phyloP scores from a whole-genome alignment of 2,888 invertebrate genomes.

The Tenodera sinensis region DNA sequence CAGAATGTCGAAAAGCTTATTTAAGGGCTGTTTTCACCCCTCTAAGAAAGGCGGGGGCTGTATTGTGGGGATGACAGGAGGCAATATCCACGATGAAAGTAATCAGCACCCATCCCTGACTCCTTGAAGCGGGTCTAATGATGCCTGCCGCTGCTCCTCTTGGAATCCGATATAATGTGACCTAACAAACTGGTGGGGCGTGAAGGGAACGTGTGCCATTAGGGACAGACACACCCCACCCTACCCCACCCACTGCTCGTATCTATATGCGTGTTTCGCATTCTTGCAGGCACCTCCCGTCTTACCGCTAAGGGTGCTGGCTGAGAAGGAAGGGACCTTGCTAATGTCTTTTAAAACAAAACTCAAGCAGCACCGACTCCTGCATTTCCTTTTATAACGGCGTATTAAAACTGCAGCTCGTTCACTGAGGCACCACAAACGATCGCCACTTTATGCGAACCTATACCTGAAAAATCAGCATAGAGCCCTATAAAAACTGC shows the following conservation, averaged over 20 bases:
- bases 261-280: constrained; percentile 7
- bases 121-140: constrained; percentile 9
- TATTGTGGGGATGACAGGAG: not conserved
- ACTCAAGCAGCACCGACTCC: not conserved
- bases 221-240: not conserved
- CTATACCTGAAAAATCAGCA: too few species aligned
- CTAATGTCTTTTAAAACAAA: constrained; percentile 18
- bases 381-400: not conserved
- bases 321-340: not conserved
- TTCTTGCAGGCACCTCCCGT: constrained; percentile 5
- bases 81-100: not conserved
- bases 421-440: not conserved
- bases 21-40: not conserved
- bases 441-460: too few species aligned
- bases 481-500: too few species aligned
- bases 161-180: constrained; percentile 19
- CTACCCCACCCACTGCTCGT: not conserved
- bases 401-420: not conserved
- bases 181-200: constrained; percentile 13
- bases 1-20: not conserved
- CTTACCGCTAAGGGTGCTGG: not conserved
- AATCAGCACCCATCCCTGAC: not conserved
- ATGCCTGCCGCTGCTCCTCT: not conserved
- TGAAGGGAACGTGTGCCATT: constrained; percentile 12
- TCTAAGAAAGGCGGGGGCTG: not conserved